Evolutionary conservation across 2,797 vertebrate species (phyloP).

Genomic region (Amphiprion clarkii): DNA sequence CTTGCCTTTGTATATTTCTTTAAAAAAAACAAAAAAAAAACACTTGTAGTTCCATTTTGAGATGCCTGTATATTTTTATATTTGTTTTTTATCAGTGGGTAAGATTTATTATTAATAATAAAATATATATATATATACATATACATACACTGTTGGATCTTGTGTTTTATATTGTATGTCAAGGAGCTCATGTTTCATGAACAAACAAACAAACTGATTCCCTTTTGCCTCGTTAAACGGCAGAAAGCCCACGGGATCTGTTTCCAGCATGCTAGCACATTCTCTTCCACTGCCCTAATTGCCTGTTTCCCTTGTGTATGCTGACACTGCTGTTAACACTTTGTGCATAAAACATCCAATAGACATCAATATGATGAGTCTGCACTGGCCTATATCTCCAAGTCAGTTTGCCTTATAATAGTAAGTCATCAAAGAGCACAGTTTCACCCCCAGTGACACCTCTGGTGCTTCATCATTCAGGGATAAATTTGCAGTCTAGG

Average conservation of each 20-base stretch:
- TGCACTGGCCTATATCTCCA: neutral
- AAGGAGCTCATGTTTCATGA: constrained; percentile 2
- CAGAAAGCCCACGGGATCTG: constrained; percentile 53
- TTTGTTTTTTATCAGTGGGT: constrained; percentile 62
- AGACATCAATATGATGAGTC: constrained; percentile 21
- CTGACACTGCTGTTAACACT: constrained; percentile 46
- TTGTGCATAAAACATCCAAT: constrained; percentile 41
- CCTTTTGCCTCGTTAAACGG: constrained; percentile 65
- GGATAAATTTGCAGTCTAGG: neutral
- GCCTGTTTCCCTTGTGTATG: constrained; percentile 14
- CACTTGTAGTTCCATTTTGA: constrained; percentile 52
- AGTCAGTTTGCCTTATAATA: constrained; percentile 15
- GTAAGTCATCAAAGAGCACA: constrained; percentile 31
- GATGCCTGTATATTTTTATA: constrained; percentile 68
- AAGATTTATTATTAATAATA: constrained; percentile 47
- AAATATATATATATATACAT: neutral
- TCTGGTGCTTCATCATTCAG: constrained; percentile 2
- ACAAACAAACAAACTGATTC: constrained; percentile 54
- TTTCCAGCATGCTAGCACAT: constrained; percentile 60
- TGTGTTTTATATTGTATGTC: neutral
- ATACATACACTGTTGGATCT: neutral
- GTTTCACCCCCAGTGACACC: neutral
- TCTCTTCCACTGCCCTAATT: constrained; percentile 48
- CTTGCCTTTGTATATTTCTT: constrained; percentile 36
- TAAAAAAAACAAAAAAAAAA: neutral